Percentiles rank a stretch among this genome's conserved stretches.
Evolutionary conservation across 2,888 invertebrate genomes (phyloP).

Genomic region (Acrocera orbiculus): DNA sequence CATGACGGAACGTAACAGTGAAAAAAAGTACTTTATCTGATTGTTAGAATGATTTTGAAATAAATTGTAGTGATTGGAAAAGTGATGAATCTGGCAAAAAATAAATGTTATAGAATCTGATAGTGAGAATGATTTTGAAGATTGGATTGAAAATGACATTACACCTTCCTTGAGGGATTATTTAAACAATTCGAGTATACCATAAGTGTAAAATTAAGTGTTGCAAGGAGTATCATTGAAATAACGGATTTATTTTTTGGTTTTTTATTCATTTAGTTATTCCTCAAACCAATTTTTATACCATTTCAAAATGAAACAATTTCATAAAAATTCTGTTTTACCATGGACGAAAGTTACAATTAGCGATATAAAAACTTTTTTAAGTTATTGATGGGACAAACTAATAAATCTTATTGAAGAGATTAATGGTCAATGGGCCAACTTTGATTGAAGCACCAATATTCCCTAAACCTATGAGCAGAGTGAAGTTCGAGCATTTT

Average conservation of each 20-base stretch:
- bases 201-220: slow-evolving; percentile 5
- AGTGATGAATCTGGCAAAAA: slow-evolving; percentile 4
- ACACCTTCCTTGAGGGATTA: slow-evolving; percentile 4
- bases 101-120: slow-evolving; percentile 9
- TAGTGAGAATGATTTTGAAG: slow-evolving; percentile 20
- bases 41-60: too few species aligned
- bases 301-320: slow-evolving; percentile 4
- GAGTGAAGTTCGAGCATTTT: slow-evolving; percentile 3
- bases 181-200: slow-evolving; percentile 4
- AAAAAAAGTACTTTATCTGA: neutral
- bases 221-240: slow-evolving; percentile 3
- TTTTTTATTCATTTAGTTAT: slow-evolving; percentile 5
- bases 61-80: too few species aligned
- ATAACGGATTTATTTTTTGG: slow-evolving; percentile 6
- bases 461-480: slow-evolving; percentile 3
- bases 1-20: neutral
- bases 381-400: slow-evolving; percentile 4
- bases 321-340: slow-evolving; percentile 5
- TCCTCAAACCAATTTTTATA: slow-evolving; percentile 6
- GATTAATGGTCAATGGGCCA: slow-evolving; percentile 4
- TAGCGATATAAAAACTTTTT: neutral
- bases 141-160: slow-evolving; percentile 6
- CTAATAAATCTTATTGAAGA: slow-evolving; percentile 4
- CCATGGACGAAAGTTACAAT: slow-evolving; percentile 1
- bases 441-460: slow-evolving; percentile 4